Conservation (phyloP, 2,113 vertebrate genomes). For the Strigops habroptila region DNA sequence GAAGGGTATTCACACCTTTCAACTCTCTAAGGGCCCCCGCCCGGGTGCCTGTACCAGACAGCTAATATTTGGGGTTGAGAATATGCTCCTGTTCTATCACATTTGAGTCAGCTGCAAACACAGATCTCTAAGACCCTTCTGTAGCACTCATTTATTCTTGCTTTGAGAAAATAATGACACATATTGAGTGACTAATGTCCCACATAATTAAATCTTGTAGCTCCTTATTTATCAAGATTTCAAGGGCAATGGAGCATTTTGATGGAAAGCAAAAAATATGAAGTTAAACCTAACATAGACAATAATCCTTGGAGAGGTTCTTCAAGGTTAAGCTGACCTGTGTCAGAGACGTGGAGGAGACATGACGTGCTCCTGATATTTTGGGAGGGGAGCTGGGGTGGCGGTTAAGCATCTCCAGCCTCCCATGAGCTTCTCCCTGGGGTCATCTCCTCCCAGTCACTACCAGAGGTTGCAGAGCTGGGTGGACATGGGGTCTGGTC, state of each 20-base stretch:
- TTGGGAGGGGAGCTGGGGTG: neutral
- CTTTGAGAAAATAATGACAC: slow-evolving; percentile 41
- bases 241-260: neutral
- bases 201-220: slow-evolving; percentile 16
- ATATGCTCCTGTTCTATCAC: neutral
- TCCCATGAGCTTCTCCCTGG: rapidly evolving
- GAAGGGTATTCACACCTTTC: neutral
- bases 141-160: slow-evolving; percentile 2
- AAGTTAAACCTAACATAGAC: neutral
- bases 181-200: slow-evolving; percentile 33
- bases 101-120: neutral
- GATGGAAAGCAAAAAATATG: neutral
- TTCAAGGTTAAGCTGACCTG: neutral
- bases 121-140: neutral
- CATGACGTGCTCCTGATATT: rapidly evolving
- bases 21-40: neutral
- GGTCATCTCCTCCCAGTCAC: rapidly evolving
- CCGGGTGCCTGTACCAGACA: neutral
- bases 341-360: neutral
- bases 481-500: neutral
- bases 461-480: neutral
- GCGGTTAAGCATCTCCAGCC: neutral
- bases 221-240: slow-evolving; percentile 32
- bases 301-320: neutral
- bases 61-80: neutral